Evolutionary conservation across 2,797 vertebrate genomes (phyloP).

Genomic region (Bufotes viridis): DNA sequence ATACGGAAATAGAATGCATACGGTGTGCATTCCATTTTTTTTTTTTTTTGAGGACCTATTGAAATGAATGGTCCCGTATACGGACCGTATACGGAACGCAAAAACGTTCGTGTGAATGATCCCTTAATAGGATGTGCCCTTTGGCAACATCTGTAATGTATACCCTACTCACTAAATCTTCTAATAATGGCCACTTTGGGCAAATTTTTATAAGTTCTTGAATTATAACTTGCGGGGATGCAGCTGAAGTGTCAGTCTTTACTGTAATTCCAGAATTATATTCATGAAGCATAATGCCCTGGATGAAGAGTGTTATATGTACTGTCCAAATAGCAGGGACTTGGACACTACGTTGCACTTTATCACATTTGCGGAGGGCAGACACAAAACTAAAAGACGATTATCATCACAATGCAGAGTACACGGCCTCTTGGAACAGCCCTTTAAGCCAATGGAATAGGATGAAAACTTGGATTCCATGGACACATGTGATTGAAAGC

Average conservation of each 20-base stretch:
- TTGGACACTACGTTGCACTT: neutral
- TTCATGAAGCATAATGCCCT: neutral
- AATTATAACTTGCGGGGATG: neutral
- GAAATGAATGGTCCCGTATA: no score
- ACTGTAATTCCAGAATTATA: neutral
- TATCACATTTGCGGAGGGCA: neutral
- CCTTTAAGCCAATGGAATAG: neutral
- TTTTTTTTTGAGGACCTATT: no score
- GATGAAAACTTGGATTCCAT: neutral
- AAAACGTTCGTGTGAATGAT: no score
- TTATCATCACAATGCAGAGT: neutral
- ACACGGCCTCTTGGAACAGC: neutral
- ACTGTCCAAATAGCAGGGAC: neutral
- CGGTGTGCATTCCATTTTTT: no score
- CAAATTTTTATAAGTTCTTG: neutral
- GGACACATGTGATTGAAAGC: conserved; percentile 37
- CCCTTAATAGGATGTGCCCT: no score
- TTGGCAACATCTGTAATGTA: no score
- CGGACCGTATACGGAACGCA: no score
- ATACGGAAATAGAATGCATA: no score
- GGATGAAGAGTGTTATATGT: neutral
- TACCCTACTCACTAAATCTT: neutral
- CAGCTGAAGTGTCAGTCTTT: neutral
- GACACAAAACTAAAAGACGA: neutral
- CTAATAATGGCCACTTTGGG: neutral